Conservation (phyloP, 2,888 invertebrate genomes). For the Ctena decussata region DNA sequence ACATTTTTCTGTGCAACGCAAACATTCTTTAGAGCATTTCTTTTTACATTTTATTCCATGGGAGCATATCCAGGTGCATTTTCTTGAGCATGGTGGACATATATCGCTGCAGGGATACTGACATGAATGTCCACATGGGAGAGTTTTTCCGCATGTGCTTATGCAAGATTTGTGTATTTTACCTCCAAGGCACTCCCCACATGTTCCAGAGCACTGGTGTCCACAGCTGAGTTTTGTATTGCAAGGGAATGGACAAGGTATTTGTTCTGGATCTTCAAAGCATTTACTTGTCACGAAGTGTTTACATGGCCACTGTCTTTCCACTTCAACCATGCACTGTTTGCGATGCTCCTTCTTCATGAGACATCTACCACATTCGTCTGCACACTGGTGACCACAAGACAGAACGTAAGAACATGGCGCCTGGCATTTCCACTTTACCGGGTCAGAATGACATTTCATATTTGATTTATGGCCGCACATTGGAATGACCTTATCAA, state of each 20-base stretch:
- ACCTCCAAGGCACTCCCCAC: constrained; percentile 87
- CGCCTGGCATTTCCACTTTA: constrained; percentile 71
- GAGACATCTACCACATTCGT: constrained; percentile 83
- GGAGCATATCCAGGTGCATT: constrained; percentile 83
- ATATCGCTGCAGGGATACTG: constrained; percentile 80
- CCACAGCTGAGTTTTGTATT: constrained; percentile 66
- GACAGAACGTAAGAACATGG: constrained; percentile 85
- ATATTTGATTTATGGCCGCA: constrained; percentile 80
- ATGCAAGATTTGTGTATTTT: constrained; percentile 90
- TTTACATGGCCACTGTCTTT: constrained; percentile 47
- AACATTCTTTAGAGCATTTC: constrained; percentile 80
- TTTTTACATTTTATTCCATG: constrained; percentile 79
- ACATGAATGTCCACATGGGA: constrained; percentile 88
- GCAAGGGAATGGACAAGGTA: constrained; percentile 80
- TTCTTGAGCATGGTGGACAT: constrained; percentile 85
- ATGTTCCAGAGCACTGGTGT: constrained; percentile 83
- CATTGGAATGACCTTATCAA: constrained; percentile 72
- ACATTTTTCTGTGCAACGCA: constrained; percentile 83
- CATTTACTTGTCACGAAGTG: constrained; percentile 87
- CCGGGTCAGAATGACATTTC: constrained; percentile 70
- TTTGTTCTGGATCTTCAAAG: constrained; percentile 83
- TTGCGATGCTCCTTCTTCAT: constrained; percentile 42
- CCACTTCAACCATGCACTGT: constrained; percentile 48
- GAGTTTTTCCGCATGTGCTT: constrained; percentile 88
- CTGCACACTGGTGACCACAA: constrained; percentile 85